Evolutionary conservation across 2,113 vertebrate genomes (phyloP).

Genomic region (Lampris incognitus): DNA sequence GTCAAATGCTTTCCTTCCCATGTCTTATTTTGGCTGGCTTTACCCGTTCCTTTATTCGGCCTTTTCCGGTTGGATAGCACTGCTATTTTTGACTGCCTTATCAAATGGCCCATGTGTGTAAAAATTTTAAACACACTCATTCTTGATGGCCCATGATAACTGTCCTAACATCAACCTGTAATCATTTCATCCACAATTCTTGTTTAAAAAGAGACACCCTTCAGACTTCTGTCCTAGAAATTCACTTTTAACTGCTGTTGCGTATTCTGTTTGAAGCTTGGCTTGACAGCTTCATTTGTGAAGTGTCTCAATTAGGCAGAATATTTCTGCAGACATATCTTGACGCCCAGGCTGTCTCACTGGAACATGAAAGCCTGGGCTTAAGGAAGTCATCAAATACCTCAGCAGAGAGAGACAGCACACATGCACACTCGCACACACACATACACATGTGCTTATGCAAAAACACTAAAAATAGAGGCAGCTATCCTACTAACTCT

Average conservation of each 20-base stretch:
- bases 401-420: constrained; percentile 65
- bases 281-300: constrained; percentile 78
- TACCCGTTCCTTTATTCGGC: neutral
- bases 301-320: constrained; percentile 81
- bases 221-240: constrained; percentile 70
- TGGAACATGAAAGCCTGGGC: constrained; percentile 77
- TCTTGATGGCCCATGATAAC: constrained; percentile 27
- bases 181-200: constrained; percentile 56
- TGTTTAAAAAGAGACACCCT: constrained; percentile 33
- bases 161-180: constrained; percentile 60
- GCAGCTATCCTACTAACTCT: constrained; percentile 76
- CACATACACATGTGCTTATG: constrained; percentile 26
- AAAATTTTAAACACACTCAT: constrained; percentile 28
- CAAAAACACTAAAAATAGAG: constrained; percentile 80
- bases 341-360: constrained; percentile 73
- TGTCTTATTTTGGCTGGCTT: constrained; percentile 27
- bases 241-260: constrained; percentile 62
- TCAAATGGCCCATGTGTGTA: neutral
- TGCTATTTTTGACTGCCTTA: constrained; percentile 41
- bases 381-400: constrained; percentile 84
- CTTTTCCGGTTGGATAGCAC: neutral
- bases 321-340: constrained; percentile 80
- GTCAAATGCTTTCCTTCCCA: neutral
- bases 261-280: constrained; percentile 75
- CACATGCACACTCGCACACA: constrained; percentile 9